These are phyloP conservation scores for Gymnothorax javanicus DNA, from an alignment of 2,797 vertebrate genomes.

Conservation along the genomic window DNA sequence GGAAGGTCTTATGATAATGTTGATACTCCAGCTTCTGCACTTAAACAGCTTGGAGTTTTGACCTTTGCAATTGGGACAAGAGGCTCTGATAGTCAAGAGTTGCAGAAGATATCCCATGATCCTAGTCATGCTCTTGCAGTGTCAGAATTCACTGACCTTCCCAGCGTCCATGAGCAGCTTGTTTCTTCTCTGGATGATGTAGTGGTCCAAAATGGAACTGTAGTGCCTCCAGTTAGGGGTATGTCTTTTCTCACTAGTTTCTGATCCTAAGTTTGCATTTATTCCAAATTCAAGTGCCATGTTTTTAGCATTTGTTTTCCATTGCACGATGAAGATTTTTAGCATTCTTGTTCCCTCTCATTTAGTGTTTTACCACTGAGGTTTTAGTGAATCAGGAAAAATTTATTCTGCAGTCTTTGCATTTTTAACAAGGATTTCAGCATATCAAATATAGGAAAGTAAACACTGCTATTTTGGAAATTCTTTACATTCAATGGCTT, in stretches of 20 bases:
- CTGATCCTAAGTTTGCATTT: not conserved
- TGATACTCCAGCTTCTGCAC: conserved; percentile 40
- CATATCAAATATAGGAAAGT: too few species aligned
- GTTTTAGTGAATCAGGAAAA: too few species aligned
- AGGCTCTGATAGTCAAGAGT: conserved; percentile 52
- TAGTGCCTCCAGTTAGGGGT: conserved; percentile 56
- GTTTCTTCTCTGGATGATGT: conserved; percentile 27
- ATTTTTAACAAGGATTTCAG: too few species aligned
- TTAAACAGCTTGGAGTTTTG: conserved; percentile 51
- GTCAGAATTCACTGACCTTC: conserved; percentile 21
- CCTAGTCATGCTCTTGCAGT: conserved; percentile 44
- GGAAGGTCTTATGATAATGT: conserved; percentile 56
- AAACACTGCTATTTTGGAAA: too few species aligned
- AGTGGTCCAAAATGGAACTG: conserved; percentile 63
- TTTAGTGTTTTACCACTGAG: too few species aligned
- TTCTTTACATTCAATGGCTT: too few species aligned
- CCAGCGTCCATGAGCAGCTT: conserved; percentile 18
- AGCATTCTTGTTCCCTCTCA: too few species aligned
- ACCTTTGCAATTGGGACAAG: conserved; percentile 57
- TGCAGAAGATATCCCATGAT: conserved; percentile 52
- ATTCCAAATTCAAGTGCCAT: too few species aligned
- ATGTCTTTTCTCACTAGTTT: not conserved
- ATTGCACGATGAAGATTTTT: too few species aligned
- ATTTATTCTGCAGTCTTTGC: too few species aligned
- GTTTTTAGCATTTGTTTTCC: too few species aligned